These are phyloP conservation scores for Masticophis lateralis DNA, from an alignment of 2,797 vertebrate genomes.

Conservation along the genomic window DNA sequence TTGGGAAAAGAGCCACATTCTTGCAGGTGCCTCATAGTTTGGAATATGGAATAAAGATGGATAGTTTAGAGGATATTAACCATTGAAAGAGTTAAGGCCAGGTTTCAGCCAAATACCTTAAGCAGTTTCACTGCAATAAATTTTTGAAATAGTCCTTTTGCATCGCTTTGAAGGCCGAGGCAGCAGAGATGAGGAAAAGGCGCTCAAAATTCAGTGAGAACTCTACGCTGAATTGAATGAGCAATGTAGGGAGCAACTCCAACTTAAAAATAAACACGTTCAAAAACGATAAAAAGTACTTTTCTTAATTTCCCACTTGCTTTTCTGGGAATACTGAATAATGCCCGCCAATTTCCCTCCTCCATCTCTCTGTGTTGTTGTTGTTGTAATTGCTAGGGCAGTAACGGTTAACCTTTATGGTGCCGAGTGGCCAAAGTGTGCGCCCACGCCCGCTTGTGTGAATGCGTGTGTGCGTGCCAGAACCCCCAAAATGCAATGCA, in stretches of 20 bases:
- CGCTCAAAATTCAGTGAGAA: not conserved
- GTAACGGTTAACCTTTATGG: no score
- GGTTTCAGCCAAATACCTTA: not conserved
- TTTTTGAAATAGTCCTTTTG: not conserved
- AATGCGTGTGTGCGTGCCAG: no score
- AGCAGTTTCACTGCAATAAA: not conserved
- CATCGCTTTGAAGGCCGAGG: not conserved
- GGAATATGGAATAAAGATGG: not conserved
- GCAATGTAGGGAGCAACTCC: not conserved
- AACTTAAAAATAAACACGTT: not conserved
- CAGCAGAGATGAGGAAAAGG: not conserved
- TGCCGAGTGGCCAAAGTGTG: no score
- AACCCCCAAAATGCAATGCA: no score
- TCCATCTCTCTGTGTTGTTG: not conserved
- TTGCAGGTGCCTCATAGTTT: not conserved
- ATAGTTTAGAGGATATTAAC: not conserved
- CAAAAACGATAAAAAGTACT: not conserved
- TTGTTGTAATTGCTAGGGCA: not conserved
- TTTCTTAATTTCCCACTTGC: not conserved
- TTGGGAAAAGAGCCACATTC: not conserved
- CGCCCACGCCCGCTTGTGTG: accelerated
- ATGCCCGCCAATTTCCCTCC: not conserved
- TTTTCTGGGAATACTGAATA: not conserved
- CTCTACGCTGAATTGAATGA: not conserved
- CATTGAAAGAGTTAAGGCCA: not conserved